Base-by-base conservation (phyloP, 1,140 invertebrate genomes). In the Mylabris phalerata region DNA sequence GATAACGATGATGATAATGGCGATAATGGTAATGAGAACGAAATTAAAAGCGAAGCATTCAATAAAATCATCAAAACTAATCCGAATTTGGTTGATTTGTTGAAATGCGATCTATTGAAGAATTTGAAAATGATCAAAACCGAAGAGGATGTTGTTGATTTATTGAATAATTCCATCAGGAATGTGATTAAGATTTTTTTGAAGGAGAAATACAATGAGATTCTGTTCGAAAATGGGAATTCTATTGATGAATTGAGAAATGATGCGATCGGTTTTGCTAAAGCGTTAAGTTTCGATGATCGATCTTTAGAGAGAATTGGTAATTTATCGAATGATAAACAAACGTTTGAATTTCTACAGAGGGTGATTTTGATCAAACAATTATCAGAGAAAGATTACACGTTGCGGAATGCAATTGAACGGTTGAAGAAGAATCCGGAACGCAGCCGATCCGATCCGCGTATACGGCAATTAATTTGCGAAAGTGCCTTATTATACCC, bases 211-310 rank as follows among this genome's bases (percentile, higher is more conserved):
- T 32, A 32, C 32, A 49, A 55, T 24, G 9, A 59, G 41, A 42
- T 42, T 9, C 4, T n/a, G 4, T 6, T 10, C 3, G 41, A 42
- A 10, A 42, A 42, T 2, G 11, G 4, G 10, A 42, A 10, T 42
- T 5, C 41, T 0, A 26, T 62, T 19, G 78, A 78, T 62, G 74
- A 78, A 59, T 70, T 82, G 25, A 58, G 67, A 9, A 54, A 58
- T n/a, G 85, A 90, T 71, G 86, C 87, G 0, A 75, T 85, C 1
- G 85, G 84, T 19, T 75, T 90, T 3, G 87, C 87, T 0, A 82
- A 79, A 72, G 82, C 86, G 11, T 72, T 89, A 4, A 79, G 81
- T 5, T 82, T 84, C 0, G 85, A 82, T 2, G 76, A 61, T 64
- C 39, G 50, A 67, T 10, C 61, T 54, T 5, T 43, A 57, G 32